Conservation (phyloP, 2,888 invertebrate genomes). For the Venusia cambrica region DNA sequence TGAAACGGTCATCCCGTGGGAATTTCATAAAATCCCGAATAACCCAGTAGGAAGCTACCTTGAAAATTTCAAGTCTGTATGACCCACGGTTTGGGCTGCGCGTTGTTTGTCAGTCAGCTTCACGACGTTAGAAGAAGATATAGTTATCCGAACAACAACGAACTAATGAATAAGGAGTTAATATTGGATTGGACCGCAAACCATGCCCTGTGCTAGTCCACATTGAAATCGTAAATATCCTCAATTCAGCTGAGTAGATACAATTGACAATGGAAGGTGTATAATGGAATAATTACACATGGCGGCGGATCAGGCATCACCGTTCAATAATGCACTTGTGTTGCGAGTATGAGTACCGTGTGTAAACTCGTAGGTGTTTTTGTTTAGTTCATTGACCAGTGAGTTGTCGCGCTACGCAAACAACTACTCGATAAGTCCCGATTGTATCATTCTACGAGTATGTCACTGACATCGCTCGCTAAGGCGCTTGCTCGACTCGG, state of each 20-base stretch:
- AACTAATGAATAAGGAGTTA: too few relatives aligned
- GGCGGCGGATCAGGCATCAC: slow-evolving; percentile 14
- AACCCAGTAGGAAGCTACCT: too few relatives aligned
- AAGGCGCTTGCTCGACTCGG: slow-evolving; percentile 17
- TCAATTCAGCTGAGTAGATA: slow-evolving; percentile 2
- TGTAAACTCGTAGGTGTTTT: slow-evolving; percentile 67
- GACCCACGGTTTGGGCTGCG: too few relatives aligned
- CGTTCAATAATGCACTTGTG: slow-evolving; percentile 38
- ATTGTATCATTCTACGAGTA: slow-evolving; percentile 55
- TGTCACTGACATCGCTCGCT: slow-evolving; percentile 61
- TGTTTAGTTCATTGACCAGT: slow-evolving; percentile 79
- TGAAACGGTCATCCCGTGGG: too few relatives aligned
- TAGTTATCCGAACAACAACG: too few relatives aligned
- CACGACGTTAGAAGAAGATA: too few relatives aligned
- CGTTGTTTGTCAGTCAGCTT: too few relatives aligned
- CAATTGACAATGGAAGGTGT: slow-evolving; percentile 1
- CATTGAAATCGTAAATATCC: too few relatives aligned
- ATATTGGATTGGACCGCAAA: too few relatives aligned
- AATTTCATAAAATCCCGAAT: too few relatives aligned
- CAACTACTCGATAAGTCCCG: slow-evolving; percentile 74
- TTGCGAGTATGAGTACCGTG: slow-evolving; percentile 42
- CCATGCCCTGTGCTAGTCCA: too few relatives aligned
- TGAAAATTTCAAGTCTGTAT: too few relatives aligned
- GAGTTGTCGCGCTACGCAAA: slow-evolving; percentile 68
- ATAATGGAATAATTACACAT: slow-evolving; percentile 9